Conservation (phyloP, 2,888 invertebrate species). For the Dasypogon diadema region DNA sequence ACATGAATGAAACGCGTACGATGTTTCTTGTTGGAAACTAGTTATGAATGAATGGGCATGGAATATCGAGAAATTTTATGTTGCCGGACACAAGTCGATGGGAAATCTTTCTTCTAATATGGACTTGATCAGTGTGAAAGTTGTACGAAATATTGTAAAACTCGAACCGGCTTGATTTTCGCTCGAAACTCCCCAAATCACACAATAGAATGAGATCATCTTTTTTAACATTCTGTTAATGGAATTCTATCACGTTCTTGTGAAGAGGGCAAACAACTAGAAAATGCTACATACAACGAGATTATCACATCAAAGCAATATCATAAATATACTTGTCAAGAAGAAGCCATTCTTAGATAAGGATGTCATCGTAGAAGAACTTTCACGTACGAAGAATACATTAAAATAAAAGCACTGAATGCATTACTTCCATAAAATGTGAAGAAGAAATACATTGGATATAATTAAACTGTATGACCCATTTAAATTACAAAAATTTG, state of each 20-base stretch:
- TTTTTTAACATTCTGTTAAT: constrained; percentile 8
- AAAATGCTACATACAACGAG: constrained; percentile 5
- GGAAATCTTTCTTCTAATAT: constrained; percentile 18
- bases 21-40: constrained; percentile 8
- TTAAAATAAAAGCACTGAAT: background rate
- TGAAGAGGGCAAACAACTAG: constrained; percentile 24
- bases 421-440: background rate
- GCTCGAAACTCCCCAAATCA: background rate
- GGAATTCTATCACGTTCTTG: constrained; percentile 35
- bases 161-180: background rate
- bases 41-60: constrained; percentile 39
- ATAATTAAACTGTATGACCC: background rate
- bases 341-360: constrained; percentile 38
- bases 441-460: constrained; percentile 16
- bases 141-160: constrained; percentile 9
- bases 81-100: background rate
- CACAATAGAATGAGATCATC: constrained; percentile 16
- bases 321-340: constrained; percentile 39
- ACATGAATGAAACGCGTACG: constrained; percentile 49
- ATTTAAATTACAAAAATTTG: constrained; percentile 19
- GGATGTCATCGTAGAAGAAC: background rate
- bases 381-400: constrained; percentile 21
- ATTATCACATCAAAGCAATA: constrained; percentile 41
- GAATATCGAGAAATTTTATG: constrained; percentile 26
- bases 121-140: constrained; percentile 4